phyloP scores from a whole-genome alignment of 2,888 invertebrate genomes.

The Drosophila gaucha region DNA sequence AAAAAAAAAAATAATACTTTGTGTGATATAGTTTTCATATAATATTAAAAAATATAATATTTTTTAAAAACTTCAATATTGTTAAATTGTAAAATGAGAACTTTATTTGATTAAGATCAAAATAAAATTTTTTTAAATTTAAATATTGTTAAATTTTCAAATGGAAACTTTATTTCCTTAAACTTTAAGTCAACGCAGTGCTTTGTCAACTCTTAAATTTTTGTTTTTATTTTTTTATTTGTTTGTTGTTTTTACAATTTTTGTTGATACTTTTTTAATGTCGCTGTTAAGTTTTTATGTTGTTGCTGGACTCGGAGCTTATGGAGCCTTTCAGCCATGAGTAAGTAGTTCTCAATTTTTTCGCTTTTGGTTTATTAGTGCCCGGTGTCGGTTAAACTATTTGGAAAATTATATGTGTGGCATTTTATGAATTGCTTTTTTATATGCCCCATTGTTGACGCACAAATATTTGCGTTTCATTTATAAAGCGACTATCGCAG shows the following conservation, averaged over 20 bases:
- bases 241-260: not conserved
- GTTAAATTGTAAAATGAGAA: too few relatives aligned
- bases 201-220: not conserved
- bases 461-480: slow-evolving; percentile 72
- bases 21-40: too few relatives aligned
- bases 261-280: slow-evolving; percentile 9
- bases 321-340: slow-evolving; percentile 23
- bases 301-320: slow-evolving; percentile 5
- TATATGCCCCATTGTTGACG: slow-evolving; percentile 58
- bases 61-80: too few relatives aligned
- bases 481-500: slow-evolving; percentile 36
- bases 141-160: too few relatives aligned
- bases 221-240: slow-evolving; percentile 1
- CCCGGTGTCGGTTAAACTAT: slow-evolving; percentile 4
- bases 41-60: too few relatives aligned
- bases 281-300: not conserved
- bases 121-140: not conserved
- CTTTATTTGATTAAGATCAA: not conserved
- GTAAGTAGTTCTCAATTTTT: slow-evolving; percentile 13
- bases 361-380: slow-evolving; percentile 1
- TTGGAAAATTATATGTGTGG: slow-evolving; percentile 33
- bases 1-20: too few relatives aligned
- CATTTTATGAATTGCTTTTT: slow-evolving; percentile 51
- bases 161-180: not conserved
- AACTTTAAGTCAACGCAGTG: not conserved